These are phyloP conservation scores for Platynereis dumerilii DNA, from an alignment of 2,888 invertebrate species.

Conservation along the genomic window DNA sequence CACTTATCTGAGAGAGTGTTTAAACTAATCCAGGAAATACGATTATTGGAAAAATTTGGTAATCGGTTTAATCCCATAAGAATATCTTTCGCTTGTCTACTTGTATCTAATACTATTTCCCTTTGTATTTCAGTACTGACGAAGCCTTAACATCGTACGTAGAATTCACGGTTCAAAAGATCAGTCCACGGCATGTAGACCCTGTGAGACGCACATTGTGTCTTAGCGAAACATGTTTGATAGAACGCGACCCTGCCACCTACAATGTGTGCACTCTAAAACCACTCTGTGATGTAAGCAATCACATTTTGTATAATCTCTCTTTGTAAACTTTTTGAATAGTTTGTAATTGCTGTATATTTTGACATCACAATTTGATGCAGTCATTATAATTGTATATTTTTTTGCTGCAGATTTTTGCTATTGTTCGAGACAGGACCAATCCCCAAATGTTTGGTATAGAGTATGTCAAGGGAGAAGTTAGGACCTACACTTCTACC, in stretches of 20 bases:
- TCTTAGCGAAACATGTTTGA: constrained; percentile 90
- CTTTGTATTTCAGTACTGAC: constrained; percentile 76
- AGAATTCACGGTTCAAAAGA: constrained; percentile 95
- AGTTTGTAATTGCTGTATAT: too few species aligned
- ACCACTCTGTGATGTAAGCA: constrained; percentile 66
- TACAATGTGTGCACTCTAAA: constrained; percentile 88
- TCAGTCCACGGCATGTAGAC: constrained; percentile 71
- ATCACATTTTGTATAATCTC: too few species aligned
- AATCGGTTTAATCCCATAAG: too few species aligned
- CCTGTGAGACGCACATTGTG: constrained; percentile 88
- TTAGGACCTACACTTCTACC: constrained; percentile 86
- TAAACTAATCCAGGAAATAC: too few species aligned
- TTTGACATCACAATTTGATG: too few species aligned
- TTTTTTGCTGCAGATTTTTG: constrained; percentile 82
- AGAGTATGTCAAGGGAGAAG: constrained; percentile 91
- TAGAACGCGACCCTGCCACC: constrained; percentile 96
- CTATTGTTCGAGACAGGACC: constrained; percentile 84
- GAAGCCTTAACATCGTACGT: constrained; percentile 94
- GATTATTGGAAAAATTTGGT: too few species aligned
- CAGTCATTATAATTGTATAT: too few species aligned
- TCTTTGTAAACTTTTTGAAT: too few species aligned
- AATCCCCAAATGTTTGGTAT: constrained; percentile 93
- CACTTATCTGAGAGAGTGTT: too few species aligned
- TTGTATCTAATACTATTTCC: too few species aligned
- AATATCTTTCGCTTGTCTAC: too few species aligned